These are phyloP conservation scores for Leptosomus discolor DNA, from an alignment of 2,113 vertebrate species.

Conservation along the genomic window DNA sequence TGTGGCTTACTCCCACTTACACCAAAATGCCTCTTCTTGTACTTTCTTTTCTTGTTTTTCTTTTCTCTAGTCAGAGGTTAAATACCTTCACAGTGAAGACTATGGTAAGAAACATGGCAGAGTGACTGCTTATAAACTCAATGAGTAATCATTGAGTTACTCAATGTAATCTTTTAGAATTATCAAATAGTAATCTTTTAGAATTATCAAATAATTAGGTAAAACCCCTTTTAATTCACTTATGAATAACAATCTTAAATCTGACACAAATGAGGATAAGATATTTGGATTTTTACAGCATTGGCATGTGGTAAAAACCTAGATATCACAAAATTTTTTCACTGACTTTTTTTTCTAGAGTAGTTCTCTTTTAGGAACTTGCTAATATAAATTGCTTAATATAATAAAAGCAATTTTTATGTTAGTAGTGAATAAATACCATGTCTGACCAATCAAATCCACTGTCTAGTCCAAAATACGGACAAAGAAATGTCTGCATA, in stretches of 20 bases:
- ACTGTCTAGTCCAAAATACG: not conserved
- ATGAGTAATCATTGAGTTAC: not conserved
- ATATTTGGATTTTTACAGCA: not conserved
- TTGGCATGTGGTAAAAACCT: not conserved
- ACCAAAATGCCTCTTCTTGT: not conserved
- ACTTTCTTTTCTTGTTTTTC: not conserved
- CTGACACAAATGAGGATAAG: not conserved
- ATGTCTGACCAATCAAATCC: not conserved
- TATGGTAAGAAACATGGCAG: not conserved
- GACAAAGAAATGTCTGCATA: not conserved
- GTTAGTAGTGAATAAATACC: not conserved
- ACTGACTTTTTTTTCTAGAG: not conserved
- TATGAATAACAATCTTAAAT: not conserved
- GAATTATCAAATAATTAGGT: not conserved
- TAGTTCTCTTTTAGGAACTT: not conserved
- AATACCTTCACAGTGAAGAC: not conserved
- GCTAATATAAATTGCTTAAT: not conserved
- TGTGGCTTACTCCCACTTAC: not conserved
- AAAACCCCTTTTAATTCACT: not conserved
- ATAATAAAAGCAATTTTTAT: not conserved
- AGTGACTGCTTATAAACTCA: not conserved
- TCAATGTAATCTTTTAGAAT: not conserved
- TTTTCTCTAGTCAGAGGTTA: not conserved
- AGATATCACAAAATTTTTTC: not conserved
- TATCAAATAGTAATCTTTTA: not conserved